A percentile compares a stretch with the other conserved stretches of the same genome.
Evolutionary conservation across 1,140 invertebrate species (phyloP).

Genomic region (Apocrypta bakeri): DNA sequence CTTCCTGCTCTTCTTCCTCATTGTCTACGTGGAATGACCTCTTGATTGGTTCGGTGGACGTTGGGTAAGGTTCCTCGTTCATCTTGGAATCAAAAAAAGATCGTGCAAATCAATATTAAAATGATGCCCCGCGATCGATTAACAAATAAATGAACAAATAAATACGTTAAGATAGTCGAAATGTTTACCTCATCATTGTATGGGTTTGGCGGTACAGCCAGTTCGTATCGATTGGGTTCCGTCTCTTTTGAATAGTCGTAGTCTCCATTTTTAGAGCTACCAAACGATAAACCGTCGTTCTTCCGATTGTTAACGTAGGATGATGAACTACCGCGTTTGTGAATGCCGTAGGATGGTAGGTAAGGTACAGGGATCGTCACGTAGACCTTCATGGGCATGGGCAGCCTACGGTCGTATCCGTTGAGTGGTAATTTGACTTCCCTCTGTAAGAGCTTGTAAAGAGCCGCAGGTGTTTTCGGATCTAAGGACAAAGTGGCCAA

Average conservation of each 20-base stretch:
- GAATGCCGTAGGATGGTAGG: conserved; percentile 21
- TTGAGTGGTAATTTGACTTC: conserved; percentile 65
- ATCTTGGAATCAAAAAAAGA: background rate
- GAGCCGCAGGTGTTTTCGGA: background rate
- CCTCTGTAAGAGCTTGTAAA: background rate
- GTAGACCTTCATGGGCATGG: conserved; percentile 68
- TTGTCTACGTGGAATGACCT: background rate
- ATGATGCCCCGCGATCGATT: too few species aligned
- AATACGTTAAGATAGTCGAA: background rate
- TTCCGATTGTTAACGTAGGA: background rate
- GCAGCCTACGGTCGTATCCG: conserved; percentile 55
- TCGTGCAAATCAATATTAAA: too few species aligned
- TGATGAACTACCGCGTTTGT: background rate
- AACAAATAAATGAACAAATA: too few species aligned
- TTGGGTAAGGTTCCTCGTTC: conserved; percentile 2
- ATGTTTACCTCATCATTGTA: conserved; percentile 30
- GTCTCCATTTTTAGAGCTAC: background rate
- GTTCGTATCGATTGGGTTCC: background rate
- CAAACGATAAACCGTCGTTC: background rate
- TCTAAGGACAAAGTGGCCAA: background rate
- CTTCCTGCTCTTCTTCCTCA: background rate
- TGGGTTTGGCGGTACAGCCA: background rate
- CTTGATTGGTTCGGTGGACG: background rate
- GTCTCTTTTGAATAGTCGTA: background rate
- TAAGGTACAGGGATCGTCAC: conserved; percentile 69